phyloP scores from a whole-genome alignment of 2,797 vertebrate genomes.

The Gila robusta region DNA sequence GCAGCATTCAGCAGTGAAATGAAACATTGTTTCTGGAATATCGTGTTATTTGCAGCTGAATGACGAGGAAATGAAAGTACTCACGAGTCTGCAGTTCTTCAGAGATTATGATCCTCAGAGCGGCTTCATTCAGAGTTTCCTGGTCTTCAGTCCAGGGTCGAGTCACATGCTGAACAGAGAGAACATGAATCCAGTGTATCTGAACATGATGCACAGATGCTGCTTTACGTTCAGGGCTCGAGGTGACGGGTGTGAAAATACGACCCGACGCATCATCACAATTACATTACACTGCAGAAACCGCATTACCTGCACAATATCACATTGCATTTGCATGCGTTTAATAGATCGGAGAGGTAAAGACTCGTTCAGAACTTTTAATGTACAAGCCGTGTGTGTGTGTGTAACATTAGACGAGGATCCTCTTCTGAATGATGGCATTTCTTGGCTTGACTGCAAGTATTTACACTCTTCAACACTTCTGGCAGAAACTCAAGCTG shows the following conservation, averaged over 20 bases:
- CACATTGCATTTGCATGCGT: not conserved
- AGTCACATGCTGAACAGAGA: slow-evolving; percentile 27
- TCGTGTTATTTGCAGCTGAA: not conserved
- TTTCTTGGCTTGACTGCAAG: slow-evolving; percentile 6
- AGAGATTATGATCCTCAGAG: not conserved
- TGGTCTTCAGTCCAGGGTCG: not conserved
- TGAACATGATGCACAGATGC: not conserved
- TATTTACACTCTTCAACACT: slow-evolving; percentile 23
- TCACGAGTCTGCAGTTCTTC: not conserved
- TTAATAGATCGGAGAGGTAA: not conserved
- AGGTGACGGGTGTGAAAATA: slow-evolving; percentile 36
- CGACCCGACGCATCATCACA: slow-evolving; percentile 3
- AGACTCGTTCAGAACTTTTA: not conserved
- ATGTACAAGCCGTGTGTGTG: not conserved
- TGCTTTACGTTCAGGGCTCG: slow-evolving; percentile 23
- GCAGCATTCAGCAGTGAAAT: not conserved
- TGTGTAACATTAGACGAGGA: slow-evolving; percentile 16
- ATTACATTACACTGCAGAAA: not conserved
- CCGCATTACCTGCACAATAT: not conserved
- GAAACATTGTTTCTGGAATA: not conserved
- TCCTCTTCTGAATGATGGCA: slow-evolving; percentile 22
- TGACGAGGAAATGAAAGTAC: not conserved
- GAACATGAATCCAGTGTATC: slow-evolving; percentile 24
- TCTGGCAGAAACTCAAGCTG: not conserved
- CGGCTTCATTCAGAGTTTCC: not conserved